phyloP scores from a whole-genome alignment of 92 coral and sea anemone species.

The Phenganax marumi region DNA sequence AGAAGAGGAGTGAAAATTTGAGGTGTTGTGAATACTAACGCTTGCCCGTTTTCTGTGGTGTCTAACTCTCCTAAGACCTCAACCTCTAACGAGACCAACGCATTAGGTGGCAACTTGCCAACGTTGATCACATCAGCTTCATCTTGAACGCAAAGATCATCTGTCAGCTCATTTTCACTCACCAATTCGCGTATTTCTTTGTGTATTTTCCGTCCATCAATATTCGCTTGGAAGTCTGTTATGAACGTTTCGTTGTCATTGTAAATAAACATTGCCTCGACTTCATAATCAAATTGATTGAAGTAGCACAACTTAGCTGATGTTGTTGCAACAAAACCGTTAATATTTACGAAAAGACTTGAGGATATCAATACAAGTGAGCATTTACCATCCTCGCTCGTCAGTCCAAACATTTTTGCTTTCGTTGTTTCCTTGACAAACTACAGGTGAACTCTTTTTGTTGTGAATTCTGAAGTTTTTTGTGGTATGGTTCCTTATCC shows the following conservation, averaged over 20 bases:
- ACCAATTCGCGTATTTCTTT: conserved; percentile 63
- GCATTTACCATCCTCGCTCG: conserved; percentile 68
- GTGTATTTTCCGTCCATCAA: conserved; percentile 75
- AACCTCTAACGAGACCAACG: conserved; percentile 82
- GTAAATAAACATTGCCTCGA: conserved; percentile 81
- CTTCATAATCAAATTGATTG: conserved; percentile 78
- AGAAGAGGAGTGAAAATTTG: conserved; percentile 76
- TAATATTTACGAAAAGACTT: conserved; percentile 89
- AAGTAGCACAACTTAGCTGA: conserved; percentile 82
- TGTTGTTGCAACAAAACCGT: conserved; percentile 88
- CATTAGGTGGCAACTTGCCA: conserved; percentile 91
- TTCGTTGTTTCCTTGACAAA: not conserved
- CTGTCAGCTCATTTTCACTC: conserved; percentile 32
- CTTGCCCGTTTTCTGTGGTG: conserved; percentile 72
- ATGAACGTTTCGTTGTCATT: conserved; percentile 83
- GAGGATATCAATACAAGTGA: conserved; percentile 79
- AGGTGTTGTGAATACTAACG: conserved; percentile 79
- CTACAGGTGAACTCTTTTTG: conserved; percentile 26
- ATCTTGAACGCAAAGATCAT: conserved; percentile 58
- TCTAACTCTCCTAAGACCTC: conserved; percentile 80
- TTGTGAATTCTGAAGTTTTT: conserved; percentile 16
- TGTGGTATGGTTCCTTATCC: conserved; percentile 11
- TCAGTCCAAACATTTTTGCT: conserved; percentile 74
- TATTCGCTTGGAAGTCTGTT: conserved; percentile 83
- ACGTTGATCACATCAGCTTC: conserved; percentile 74